Evolutionary conservation across 2,797 vertebrate genomes (phyloP).

Genomic region (Manis javanica): DNA sequence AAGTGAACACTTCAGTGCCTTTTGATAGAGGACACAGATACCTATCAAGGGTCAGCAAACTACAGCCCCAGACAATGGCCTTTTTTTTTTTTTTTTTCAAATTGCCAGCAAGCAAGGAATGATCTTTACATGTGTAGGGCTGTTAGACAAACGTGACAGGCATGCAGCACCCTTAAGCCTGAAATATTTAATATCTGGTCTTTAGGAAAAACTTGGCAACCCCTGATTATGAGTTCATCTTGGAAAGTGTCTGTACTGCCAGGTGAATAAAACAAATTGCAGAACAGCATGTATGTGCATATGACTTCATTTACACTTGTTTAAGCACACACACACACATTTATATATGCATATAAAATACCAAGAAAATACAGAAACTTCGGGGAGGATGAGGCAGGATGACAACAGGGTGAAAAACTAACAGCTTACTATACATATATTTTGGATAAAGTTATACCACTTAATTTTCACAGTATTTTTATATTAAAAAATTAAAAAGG

Average conservation of each 20-base stretch:
- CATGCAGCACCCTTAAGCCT: background rate
- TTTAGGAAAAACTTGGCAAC: background rate
- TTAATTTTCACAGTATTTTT: conserved; percentile 26
- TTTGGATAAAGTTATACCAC: background rate
- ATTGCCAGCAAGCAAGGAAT: conserved; percentile 7
- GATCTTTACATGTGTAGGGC: background rate
- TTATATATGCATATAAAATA: background rate
- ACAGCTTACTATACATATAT: background rate
- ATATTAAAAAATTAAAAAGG: background rate
- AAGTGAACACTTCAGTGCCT: background rate
- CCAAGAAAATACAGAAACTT: background rate
- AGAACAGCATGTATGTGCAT: background rate
- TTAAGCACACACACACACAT: background rate
- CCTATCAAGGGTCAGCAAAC: background rate
- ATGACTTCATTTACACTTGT: background rate
- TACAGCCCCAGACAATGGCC: background rate
- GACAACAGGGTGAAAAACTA: background rate
- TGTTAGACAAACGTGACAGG: background rate
- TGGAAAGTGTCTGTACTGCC: background rate
- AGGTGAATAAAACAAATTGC: background rate
- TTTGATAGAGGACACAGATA: background rate
- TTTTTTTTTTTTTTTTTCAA: background rate
- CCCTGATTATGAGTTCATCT: background rate
- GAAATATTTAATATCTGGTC: conserved; percentile 34
- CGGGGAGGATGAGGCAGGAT: background rate